These are phyloP conservation scores for Pseudois nayaur DNA, from an alignment of 2,113 vertebrate species.

Conservation along the genomic window DNA sequence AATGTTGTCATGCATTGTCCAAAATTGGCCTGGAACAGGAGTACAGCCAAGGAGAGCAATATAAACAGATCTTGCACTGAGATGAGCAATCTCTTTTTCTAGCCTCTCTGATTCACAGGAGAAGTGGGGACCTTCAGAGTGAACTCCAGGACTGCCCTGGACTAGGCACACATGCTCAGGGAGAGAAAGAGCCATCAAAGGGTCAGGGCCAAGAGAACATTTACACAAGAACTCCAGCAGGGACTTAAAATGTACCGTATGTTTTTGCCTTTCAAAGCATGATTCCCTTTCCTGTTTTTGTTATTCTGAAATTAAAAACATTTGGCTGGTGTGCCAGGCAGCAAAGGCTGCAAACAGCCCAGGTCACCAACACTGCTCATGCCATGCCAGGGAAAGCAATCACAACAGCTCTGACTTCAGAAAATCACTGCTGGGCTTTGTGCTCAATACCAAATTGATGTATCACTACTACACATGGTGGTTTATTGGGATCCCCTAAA, in stretches of 20 bases:
- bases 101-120: constrained; percentile 47
- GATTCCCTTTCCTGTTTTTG: constrained; percentile 70
- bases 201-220: constrained; percentile 41
- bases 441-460: constrained; percentile 4
- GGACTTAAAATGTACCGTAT: constrained; percentile 56
- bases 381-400: constrained; percentile 38
- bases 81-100: constrained; percentile 32
- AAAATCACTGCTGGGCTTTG: neutral
- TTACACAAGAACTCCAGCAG: constrained; percentile 58
- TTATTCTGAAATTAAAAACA: constrained; percentile 74
- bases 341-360: constrained; percentile 34
- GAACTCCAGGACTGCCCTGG: neutral
- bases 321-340: constrained; percentile 48
- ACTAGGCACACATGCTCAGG: neutral
- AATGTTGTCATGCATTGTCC: constrained; percentile 81
- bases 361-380: neutral
- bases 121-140: neutral
- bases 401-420: constrained; percentile 37
- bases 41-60: constrained; percentile 67
- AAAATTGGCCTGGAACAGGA: constrained; percentile 78
- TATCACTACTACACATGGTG: neutral
- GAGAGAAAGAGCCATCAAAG: constrained; percentile 38
- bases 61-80: constrained; percentile 60
- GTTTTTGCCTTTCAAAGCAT: constrained; percentile 63
- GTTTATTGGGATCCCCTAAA: neutral